Evolutionary conservation across 2,797 vertebrate genomes (phyloP).

Genomic region (Rhinoraja longicauda): DNA sequence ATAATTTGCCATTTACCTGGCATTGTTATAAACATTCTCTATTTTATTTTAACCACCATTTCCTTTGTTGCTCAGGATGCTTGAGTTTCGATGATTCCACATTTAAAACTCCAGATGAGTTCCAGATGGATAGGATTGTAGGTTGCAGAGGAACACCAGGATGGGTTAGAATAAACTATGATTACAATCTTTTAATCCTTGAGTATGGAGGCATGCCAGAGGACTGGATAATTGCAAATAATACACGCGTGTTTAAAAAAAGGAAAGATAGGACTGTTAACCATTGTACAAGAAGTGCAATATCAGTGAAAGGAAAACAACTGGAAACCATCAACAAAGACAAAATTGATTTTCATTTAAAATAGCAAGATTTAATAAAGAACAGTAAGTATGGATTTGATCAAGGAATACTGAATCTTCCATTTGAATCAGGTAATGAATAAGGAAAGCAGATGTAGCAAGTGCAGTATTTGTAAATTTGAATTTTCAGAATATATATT

Average conservation of each 20-base stretch:
- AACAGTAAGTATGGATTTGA: neutral
- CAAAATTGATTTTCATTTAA: neutral
- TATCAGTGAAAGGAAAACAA: neutral
- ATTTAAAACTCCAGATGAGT: no score
- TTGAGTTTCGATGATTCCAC: no score
- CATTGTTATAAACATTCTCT: no score
- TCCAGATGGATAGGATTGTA: neutral
- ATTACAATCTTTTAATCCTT: neutral
- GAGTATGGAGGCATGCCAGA: neutral
- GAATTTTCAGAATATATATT: neutral
- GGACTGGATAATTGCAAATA: neutral
- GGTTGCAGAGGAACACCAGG: neutral
- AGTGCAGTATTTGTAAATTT: neutral
- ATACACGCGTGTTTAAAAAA: neutral
- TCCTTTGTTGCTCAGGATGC: no score
- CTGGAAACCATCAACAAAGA: neutral
- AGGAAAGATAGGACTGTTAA: neutral
- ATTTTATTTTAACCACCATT: no score
- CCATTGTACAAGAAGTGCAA: no score
- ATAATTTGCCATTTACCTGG: no score
- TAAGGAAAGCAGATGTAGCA: neutral
- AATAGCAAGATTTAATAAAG: neutral
- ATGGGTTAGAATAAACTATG: neutral
- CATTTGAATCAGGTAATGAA: neutral
- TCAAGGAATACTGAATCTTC: neutral